Evolutionary conservation across 2,888 invertebrate species (phyloP), one percentile per base, ranked within the genome.

Genomic region (Hirudinaria manillensis): DNA sequence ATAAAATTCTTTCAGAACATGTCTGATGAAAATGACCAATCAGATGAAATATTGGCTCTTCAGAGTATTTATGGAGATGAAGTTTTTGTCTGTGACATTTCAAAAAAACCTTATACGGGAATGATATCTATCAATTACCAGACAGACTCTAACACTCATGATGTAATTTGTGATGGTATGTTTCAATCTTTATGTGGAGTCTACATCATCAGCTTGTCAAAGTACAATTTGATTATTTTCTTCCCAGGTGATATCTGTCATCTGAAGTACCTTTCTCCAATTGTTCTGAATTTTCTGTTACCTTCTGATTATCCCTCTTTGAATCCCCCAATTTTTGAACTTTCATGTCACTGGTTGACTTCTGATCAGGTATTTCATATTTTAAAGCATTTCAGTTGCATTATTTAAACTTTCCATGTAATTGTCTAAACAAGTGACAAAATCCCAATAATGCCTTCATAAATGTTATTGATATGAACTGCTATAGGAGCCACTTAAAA

Each of bases 341-440:
- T 89, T 24, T 86, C 87, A 7, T 88, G 88, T 75, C 85, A 86
- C 45, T 89, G 89, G 89, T 83, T 89, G 21, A 84, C 84, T 61
- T 81, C 83, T 72, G 78, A 82, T 76, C 85, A 86, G 82, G 87
- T 87, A 81, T 72, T 6, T 71, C 10, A 32, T 7, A 4, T 24
- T 27, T 16, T 16, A 16, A 10, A 13, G 24, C 16, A 24, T 65
- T 24, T 10, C 29, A 65, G 13, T 19, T 65, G 13, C 29, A 27
- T 53, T 16, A 16, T 16, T 65, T 24, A n/a, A n/a, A n/a, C n/a
- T 13, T 16, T 53, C 21, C 21, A 16, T 53, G 13, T 21, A 53
- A 16, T 53, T 53, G 13, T 53, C 13, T 53, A 16, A 53, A 53
- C 53, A 53, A 13, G 13, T n/a, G n/a, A n/a, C n/a, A n/a, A n/a